These are phyloP conservation scores for Parotia lawesii DNA, from an alignment of 2,113 vertebrate species.

Conservation along the genomic window DNA sequence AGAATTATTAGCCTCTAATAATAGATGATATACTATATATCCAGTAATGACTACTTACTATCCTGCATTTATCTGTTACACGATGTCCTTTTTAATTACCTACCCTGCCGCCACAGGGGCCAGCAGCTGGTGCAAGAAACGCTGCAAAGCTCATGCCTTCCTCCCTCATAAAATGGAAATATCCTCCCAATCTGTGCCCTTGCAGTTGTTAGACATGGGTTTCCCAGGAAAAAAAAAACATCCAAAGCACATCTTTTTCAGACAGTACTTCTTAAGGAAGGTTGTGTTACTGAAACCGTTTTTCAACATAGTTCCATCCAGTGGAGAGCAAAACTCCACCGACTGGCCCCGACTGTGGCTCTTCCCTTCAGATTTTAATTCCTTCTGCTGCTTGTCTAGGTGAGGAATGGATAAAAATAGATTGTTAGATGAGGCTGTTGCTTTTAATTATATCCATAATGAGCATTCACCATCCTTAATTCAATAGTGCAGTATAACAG, in stretches of 20 bases:
- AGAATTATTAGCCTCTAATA: conserved; percentile 61
- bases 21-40: conserved; percentile 52
- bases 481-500: background rate
- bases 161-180: background rate
- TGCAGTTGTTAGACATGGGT: background rate
- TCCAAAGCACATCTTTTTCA: background rate
- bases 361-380: background rate
- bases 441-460: conserved; percentile 53
- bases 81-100: conserved; percentile 48
- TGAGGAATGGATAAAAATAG: conserved; percentile 50
- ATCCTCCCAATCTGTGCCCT: background rate
- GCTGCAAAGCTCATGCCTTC: background rate
- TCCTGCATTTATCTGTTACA: conserved; percentile 57
- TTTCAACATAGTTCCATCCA: fast-evolving
- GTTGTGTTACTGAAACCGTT: background rate
- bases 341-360: fast-evolving
- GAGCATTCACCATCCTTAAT: conserved; percentile 15
- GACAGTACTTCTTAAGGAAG: background rate
- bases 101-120: background rate
- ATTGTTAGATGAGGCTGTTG: conserved; percentile 31
- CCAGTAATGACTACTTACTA: conserved; percentile 44
- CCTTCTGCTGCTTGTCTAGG: conserved; percentile 24
- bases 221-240: background rate
- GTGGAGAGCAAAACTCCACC: background rate
- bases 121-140: background rate